phyloP scores from a whole-genome alignment of 2,888 invertebrate species.

The Apotomis turbidana region DNA sequence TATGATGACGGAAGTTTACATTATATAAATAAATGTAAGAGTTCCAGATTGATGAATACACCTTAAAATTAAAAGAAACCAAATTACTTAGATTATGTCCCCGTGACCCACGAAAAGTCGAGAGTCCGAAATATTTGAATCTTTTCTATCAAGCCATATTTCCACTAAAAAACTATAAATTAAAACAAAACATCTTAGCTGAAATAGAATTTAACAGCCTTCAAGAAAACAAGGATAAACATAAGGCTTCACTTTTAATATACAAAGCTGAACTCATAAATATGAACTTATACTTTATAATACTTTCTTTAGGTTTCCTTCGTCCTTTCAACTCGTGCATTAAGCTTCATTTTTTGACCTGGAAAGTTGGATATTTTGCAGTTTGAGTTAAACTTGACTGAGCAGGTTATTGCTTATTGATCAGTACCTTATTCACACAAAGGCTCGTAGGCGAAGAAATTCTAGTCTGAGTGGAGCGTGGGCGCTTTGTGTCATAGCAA shows the following conservation, averaged over 20 bases:
- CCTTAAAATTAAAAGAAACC: no score
- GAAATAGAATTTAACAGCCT: neutral
- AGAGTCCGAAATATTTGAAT: neutral
- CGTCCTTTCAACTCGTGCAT: conserved; percentile 9
- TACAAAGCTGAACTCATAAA: neutral
- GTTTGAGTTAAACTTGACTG: conserved; percentile 28
- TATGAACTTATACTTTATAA: conserved; percentile 1
- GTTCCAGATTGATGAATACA: no score
- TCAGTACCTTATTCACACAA: conserved; percentile 29
- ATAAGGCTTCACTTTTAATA: conserved; percentile 1
- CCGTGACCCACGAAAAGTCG: neutral
- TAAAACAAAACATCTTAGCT: neutral
- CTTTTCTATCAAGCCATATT: neutral
- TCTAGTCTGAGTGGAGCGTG: conserved; percentile 34
- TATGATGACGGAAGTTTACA: no score
- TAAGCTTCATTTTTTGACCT: conserved; percentile 27
- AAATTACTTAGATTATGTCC: no score
- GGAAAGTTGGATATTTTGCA: conserved; percentile 27
- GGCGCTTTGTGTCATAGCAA: conserved; percentile 24
- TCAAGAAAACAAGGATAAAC: neutral
- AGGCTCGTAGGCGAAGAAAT: conserved; percentile 35
- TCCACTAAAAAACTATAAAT: neutral
- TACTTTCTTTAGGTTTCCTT: conserved; percentile 14
- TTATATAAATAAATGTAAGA: no score
- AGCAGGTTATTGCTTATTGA: conserved; percentile 25